phyloP scores from a whole-genome alignment of 2,113 vertebrate genomes.

The Perognathus longimembris region DNA sequence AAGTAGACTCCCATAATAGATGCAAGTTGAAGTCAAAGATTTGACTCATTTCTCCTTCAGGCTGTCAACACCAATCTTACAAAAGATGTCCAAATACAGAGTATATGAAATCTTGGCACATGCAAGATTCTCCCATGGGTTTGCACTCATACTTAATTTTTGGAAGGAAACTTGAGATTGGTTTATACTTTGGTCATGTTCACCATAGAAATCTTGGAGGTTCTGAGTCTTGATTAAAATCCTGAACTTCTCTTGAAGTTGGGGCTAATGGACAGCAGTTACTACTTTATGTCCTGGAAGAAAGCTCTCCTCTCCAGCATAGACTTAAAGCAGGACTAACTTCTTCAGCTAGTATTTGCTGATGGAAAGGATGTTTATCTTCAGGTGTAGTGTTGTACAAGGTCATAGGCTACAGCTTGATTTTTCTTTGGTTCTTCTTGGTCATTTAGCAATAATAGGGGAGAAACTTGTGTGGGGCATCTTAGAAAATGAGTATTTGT shows the following conservation, averaged over 20 bases:
- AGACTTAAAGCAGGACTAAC: neutral
- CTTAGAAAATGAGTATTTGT: neutral
- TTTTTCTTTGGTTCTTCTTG: neutral
- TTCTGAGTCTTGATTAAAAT: neutral
- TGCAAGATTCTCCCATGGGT: neutral
- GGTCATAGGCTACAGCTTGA: neutral
- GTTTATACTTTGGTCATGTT: neutral
- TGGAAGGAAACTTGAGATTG: too few species aligned
- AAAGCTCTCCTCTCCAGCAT: neutral
- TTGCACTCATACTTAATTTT: too few species aligned
- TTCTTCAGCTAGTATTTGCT: neutral
- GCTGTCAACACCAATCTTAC: neutral
- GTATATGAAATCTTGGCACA: neutral
- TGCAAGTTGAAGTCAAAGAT: neutral
- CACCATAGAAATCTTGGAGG: neutral
- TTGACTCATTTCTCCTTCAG: neutral
- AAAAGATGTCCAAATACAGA: neutral
- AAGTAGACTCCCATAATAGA: neutral
- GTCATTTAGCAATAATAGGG: neutral
- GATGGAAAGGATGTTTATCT: neutral
- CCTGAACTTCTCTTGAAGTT: neutral
- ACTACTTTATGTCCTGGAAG: neutral
- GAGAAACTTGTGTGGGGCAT: neutral
- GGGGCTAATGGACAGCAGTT: neutral
- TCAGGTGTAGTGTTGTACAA: neutral